Base-by-base conservation (phyloP, 2,888 invertebrate genomes). In the Drosophila austrosaltans region DNA sequence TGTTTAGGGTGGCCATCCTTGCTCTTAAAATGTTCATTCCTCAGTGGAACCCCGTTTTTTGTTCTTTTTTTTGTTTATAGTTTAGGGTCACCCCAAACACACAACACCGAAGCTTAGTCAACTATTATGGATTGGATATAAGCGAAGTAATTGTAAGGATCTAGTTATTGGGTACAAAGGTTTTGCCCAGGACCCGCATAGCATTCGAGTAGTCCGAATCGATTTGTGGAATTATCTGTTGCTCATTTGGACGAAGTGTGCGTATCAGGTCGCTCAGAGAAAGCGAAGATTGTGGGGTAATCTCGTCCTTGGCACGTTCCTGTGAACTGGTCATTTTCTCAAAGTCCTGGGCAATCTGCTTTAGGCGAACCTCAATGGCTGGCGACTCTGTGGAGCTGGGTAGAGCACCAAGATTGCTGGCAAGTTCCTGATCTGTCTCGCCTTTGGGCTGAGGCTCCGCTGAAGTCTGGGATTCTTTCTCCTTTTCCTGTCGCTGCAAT, bases 151-250 rank as follows among this genome's bases (percentile, higher is more conserved):
- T 39, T 5, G 70, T 7, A 25, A 2, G 36, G 10, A 48, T 79
- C 53, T 87, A 85, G 69, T 81, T 84, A 57, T 68, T 76, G 68
- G 66, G 60, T 58, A 89, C 87, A 48, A 89, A 82, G 44, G 84
- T 87, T 70, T 92, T 92, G 72, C 92, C 92, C 56, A 92, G 88
- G 20, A 92, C 92, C 69, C 92, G 90, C 92, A 92, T 92, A 63
- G 92, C 92, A 76, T 92, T 92, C 20, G 92, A 92, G 77, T 92
- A 92, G 74, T 92, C 92, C 2, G 92, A 92, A 79, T 92, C 92
- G 66, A 92, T 92, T 85, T 92, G 92, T 39, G 92, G 92, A 48
- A 90, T 90, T 54, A 91, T 90, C 77, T 92, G 92, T 67, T 92
- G 91, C 30, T 92, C 92, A 64, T 91, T 91, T 39, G 92, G 92